These are phyloP conservation scores for Megalops atlanticus DNA, from an alignment of 2,113 vertebrate species.

Conservation along the genomic window DNA sequence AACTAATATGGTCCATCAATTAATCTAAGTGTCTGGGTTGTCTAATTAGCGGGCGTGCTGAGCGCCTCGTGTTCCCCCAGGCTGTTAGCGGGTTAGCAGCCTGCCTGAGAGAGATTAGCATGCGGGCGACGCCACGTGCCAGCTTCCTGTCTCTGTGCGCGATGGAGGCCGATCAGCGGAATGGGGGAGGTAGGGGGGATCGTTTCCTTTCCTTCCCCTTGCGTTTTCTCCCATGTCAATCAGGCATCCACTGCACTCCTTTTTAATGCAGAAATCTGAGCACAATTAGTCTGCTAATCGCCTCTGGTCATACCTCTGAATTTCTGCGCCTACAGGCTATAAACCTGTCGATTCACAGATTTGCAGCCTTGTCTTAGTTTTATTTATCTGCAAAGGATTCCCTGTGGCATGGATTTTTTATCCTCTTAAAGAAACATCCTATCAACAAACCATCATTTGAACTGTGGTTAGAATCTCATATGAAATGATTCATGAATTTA, in stretches of 20 bases:
- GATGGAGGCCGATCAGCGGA: not conserved
- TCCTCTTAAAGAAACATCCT: not conserved
- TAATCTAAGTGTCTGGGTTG: slow-evolving; percentile 33
- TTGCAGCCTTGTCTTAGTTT: not conserved
- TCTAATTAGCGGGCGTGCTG: slow-evolving; percentile 23
- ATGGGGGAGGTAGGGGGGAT: no score
- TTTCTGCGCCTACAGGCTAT: not conserved
- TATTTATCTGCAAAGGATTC: no score
- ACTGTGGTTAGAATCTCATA: not conserved
- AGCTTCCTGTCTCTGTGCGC: not conserved
- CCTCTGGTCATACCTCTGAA: not conserved
- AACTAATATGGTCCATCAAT: slow-evolving; percentile 19
- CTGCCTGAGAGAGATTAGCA: slow-evolving; percentile 6
- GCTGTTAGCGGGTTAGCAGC: not conserved
- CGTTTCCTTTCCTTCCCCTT: not conserved
- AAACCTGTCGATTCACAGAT: not conserved
- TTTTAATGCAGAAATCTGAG: not conserved
- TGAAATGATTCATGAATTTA: not conserved
- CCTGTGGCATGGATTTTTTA: no score
- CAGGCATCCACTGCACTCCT: not conserved
- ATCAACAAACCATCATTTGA: not conserved
- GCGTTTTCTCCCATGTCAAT: slow-evolving; percentile 5
- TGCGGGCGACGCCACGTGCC: not conserved
- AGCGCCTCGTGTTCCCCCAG: not conserved
- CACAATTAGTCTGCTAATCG: not conserved